Percentiles rank a stretch among this genome's conserved stretches.
Conservation (phyloP, 2,113 vertebrate genomes). For the Gobiocypris rarus region DNA sequence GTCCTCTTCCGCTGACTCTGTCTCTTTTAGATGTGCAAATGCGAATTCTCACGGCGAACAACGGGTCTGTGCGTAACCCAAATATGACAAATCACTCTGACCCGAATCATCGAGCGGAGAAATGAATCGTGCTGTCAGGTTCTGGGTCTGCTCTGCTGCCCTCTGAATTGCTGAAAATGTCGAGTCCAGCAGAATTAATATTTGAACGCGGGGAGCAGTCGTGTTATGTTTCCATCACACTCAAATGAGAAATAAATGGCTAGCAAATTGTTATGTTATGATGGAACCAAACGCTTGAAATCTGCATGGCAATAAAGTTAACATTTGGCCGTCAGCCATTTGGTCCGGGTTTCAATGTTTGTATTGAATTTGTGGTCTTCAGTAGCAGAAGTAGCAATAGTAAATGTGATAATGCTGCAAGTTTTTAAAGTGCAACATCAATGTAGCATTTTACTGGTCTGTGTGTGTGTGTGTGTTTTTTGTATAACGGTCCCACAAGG, state of each 20-base stretch:
- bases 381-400: background rate
- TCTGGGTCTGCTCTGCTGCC: background rate
- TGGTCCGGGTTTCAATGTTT: background rate
- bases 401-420: background rate
- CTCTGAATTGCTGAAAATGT: conserved; percentile 10
- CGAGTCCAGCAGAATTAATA: conserved; percentile 4
- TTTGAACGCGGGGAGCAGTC: background rate
- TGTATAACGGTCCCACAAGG: conserved; percentile 31
- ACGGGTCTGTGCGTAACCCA: conserved; percentile 6
- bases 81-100: conserved; percentile 7
- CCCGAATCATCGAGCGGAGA: conserved; percentile 9
- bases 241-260: background rate
- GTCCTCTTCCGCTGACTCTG: conserved; percentile 18
- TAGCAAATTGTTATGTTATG: background rate
- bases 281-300: conserved; percentile 3
- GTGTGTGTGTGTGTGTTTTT: background rate
- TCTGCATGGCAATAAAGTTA: conserved; percentile 27
- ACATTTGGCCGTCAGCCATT: conserved; percentile 39
- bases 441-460: conserved; percentile 9
- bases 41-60: conserved; percentile 30
- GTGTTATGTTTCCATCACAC: background rate
- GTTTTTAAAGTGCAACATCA: conserved; percentile 1
- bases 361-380: conserved; percentile 17
- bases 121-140: conserved; percentile 20
- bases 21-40: conserved; percentile 45